These are phyloP conservation scores for Notolepis coatsorum DNA, from an alignment of 2,797 vertebrate genomes.

Conservation along the genomic window DNA sequence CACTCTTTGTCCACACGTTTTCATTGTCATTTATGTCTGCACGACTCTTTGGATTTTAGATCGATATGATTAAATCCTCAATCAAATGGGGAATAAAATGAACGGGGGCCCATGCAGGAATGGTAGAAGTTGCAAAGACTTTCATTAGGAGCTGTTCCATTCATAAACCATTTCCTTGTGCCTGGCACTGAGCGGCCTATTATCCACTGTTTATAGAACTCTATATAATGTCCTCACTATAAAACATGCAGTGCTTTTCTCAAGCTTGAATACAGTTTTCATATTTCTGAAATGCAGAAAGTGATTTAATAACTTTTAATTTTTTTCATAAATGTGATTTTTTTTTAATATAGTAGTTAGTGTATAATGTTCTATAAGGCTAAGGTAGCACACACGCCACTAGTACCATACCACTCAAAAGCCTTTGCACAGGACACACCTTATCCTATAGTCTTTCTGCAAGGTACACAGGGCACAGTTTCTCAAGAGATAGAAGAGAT, in stretches of 20 bases:
- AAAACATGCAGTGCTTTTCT: neutral
- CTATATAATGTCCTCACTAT: neutral
- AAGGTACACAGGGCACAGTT: neutral
- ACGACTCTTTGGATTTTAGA: too few relatives aligned
- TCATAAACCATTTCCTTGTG: neutral
- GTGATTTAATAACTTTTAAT: too few relatives aligned
- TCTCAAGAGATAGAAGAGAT: too few relatives aligned
- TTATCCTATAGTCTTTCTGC: neutral
- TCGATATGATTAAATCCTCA: too few relatives aligned
- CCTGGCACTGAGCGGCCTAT: neutral
- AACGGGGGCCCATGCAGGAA: conserved; percentile 18
- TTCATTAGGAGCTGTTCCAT: too few relatives aligned
- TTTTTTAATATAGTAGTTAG: neutral
- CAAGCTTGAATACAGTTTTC: neutral
- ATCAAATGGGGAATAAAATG: conserved; percentile 36
- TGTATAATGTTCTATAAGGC: too few relatives aligned
- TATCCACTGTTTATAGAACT: neutral
- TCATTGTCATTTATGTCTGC: too few relatives aligned
- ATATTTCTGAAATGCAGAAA: neutral
- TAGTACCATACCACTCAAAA: too few relatives aligned
- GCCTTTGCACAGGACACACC: too few relatives aligned
- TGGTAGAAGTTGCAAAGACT: conserved; percentile 36
- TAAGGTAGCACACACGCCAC: too few relatives aligned
- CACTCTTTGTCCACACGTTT: too few relatives aligned
- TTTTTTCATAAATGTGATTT: neutral